Evolutionary conservation across 1,140 invertebrate species (phyloP).

Genomic region (Drosophila sucinea): DNA sequence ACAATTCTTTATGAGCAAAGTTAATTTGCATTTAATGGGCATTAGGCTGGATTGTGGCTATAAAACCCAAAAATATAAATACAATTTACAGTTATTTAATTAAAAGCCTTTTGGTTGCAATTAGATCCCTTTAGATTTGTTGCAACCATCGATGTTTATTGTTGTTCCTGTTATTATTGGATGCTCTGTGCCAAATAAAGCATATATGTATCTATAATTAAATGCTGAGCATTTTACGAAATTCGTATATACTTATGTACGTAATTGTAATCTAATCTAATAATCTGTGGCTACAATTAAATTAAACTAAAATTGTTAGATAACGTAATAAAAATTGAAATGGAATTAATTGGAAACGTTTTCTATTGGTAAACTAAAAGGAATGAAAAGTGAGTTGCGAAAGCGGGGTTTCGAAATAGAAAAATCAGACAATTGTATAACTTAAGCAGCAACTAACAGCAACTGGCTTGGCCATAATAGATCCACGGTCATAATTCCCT

Average conservation of each 20-base stretch:
- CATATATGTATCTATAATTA: constrained; percentile 45
- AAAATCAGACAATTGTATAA: no score
- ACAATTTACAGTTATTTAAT: constrained; percentile 17
- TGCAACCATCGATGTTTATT: not conserved
- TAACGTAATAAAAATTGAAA: not conserved
- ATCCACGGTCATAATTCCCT: no score
- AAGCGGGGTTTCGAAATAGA: no score
- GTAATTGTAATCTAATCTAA: constrained; percentile 1
- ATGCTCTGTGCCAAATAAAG: not conserved
- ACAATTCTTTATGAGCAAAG: constrained; percentile 32
- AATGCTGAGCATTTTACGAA: constrained; percentile 19
- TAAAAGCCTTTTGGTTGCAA: constrained; percentile 8
- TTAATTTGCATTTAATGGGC: constrained; percentile 64
- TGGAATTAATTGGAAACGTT: not conserved
- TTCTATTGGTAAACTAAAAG: no score
- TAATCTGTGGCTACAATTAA: not conserved
- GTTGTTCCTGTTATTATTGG: not conserved
- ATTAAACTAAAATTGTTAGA: not conserved
- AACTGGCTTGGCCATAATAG: no score
- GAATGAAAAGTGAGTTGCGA: no score
- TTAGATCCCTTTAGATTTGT: constrained; percentile 3
- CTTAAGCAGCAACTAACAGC: no score
- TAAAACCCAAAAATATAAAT: constrained; percentile 31
- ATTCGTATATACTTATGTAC: not conserved
- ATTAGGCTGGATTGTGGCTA: constrained; percentile 52